Percentiles rank a stretch among this genome's conserved stretches.
These are phyloP conservation scores for Eristalis pertinax DNA, from an alignment of 2,888 invertebrate species.

Conservation along the genomic window DNA sequence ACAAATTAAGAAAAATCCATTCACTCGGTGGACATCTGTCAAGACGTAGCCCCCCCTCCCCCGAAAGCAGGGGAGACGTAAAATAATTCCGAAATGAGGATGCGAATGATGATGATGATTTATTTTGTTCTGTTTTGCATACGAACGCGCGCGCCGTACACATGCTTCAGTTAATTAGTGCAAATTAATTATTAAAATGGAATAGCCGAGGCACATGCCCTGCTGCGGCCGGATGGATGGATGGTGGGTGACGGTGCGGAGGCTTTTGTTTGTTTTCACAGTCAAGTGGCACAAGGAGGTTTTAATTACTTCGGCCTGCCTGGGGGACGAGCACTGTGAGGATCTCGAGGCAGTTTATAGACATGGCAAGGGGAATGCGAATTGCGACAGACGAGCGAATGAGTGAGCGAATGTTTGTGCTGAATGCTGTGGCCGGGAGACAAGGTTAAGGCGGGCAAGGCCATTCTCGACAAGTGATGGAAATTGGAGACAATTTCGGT, in stretches of 20 bases:
- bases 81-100: background rate
- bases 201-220: background rate
- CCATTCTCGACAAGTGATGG: background rate
- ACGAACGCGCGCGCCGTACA: background rate
- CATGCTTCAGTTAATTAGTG: constrained; percentile 43
- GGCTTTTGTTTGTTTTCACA: constrained; percentile 4
- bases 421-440: background rate
- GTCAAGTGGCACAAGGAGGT: constrained; percentile 1
- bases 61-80: background rate
- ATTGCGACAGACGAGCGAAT: too few relatives aligned
- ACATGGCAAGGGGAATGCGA: background rate
- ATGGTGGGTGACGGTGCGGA: background rate
- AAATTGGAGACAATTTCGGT: background rate
- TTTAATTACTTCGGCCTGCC: constrained; percentile 17
- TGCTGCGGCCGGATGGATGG: too few relatives aligned
- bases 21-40: background rate
- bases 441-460: background rate
- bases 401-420: background rate
- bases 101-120: constrained; percentile 46
- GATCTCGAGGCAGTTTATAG: background rate
- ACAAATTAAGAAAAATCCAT: background rate
- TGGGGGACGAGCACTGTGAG: background rate
- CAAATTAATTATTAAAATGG: constrained; percentile 23
- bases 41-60: background rate
- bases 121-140: constrained; percentile 32